Evolutionary conservation across 2,888 invertebrate genomes (phyloP).

Genomic region (Vannuccia rotundouncinata): DNA sequence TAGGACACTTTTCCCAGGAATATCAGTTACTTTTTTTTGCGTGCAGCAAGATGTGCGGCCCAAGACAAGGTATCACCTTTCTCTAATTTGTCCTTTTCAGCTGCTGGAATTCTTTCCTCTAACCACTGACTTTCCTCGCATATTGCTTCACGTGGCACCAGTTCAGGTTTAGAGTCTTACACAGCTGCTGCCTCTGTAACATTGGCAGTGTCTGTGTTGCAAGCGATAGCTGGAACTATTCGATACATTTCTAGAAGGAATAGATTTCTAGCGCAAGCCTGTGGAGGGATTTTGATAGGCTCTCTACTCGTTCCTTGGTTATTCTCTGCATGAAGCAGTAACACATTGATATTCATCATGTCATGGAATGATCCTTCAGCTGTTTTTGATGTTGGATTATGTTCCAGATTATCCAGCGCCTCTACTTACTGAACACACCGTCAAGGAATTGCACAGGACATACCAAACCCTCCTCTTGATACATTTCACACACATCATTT

Average conservation of each 20-base stretch:
- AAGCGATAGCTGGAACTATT: constrained; percentile 23
- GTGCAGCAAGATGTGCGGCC: constrained; percentile 33
- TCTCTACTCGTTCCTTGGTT: constrained; percentile 31
- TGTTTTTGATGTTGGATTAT: constrained; percentile 39
- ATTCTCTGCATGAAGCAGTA: constrained; percentile 26
- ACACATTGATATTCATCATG: constrained; percentile 37
- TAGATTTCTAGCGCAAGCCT: background rate
- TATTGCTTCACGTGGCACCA: constrained; percentile 25
- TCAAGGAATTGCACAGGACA: constrained; percentile 31
- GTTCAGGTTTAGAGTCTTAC: background rate
- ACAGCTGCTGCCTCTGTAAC: constrained; percentile 14
- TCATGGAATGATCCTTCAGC: constrained; percentile 40
- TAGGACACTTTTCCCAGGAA: constrained; percentile 16
- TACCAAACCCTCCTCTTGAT: constrained; percentile 31
- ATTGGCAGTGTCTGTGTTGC: background rate
- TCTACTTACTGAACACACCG: constrained; percentile 32
- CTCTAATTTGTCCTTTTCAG: constrained; percentile 32
- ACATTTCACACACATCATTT: constrained; percentile 18
- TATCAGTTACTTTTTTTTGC: background rate
- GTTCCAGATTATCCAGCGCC: constrained; percentile 39
- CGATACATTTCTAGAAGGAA: constrained; percentile 32
- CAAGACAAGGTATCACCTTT: constrained; percentile 12
- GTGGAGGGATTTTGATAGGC: background rate
- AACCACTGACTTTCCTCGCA: constrained; percentile 35
- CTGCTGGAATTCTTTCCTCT: constrained; percentile 30